These are phyloP conservation scores for Drepanosiphum platanoidis DNA, from an alignment of 2,888 invertebrate species.

Conservation along the genomic window DNA sequence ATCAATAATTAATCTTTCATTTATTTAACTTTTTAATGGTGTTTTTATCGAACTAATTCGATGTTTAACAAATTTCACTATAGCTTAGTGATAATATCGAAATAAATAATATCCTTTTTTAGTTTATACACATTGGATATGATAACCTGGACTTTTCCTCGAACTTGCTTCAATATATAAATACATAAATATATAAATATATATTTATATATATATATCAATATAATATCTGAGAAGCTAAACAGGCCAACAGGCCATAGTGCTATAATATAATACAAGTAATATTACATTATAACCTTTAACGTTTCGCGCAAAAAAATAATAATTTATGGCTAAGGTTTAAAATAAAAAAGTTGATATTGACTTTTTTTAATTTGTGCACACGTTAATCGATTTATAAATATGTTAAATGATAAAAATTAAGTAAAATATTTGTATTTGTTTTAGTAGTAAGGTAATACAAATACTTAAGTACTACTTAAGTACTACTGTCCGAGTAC, in stretches of 20 bases:
- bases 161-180: not conserved
- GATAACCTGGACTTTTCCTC: conserved; percentile 3
- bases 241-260: not conserved
- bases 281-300: not conserved
- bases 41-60: not conserved
- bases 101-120: too few relatives aligned
- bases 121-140: not conserved
- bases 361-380: too few relatives aligned
- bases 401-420: too few relatives aligned
- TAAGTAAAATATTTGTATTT: too few relatives aligned
- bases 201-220: too few relatives aligned
- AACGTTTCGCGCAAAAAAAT: not conserved
- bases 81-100: too few relatives aligned
- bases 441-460: too few relatives aligned
- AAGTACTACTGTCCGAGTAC: too few relatives aligned
- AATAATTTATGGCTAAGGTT: not conserved
- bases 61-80: too few relatives aligned
- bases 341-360: not conserved
- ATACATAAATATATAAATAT: not conserved
- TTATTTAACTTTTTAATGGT: not conserved
- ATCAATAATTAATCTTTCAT: not conserved
- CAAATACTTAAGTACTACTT: too few relatives aligned
- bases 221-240: not conserved
- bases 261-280: too few relatives aligned
- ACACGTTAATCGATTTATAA: too few relatives aligned